Conservation (phyloP, 2,113 vertebrate species). For the Odocoileus hemionus region DNA sequence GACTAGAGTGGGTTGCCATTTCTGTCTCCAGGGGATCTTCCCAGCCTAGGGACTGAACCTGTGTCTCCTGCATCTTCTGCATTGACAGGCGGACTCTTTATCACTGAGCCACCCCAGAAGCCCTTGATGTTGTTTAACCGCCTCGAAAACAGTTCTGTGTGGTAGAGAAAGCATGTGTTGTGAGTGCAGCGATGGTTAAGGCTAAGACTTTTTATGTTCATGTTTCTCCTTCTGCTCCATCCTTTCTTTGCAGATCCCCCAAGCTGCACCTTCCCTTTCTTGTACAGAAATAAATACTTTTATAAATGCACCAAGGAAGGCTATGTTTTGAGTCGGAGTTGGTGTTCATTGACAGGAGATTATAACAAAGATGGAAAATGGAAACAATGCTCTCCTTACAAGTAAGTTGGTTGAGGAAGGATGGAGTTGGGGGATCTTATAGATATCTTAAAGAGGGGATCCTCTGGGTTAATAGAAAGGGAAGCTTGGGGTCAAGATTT, state of each 20-base stretch:
- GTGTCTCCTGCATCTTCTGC: not conserved
- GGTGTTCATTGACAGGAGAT: slow-evolving; percentile 44
- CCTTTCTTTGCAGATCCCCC: slow-evolving; percentile 51
- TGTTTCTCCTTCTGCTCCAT: not conserved
- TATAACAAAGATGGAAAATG: slow-evolving; percentile 54
- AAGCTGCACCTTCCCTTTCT: slow-evolving; percentile 46
- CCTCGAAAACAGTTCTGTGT: not conserved
- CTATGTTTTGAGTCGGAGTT: slow-evolving; percentile 51
- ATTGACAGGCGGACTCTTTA: not conserved
- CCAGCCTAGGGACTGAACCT: not conserved
- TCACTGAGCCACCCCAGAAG: not conserved
- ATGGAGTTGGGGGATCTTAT: accelerated
- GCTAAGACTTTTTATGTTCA: not conserved
- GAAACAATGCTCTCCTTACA: slow-evolving; percentile 59
- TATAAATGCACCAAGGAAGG: not conserved
- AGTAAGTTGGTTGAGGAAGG: not conserved
- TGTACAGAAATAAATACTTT: not conserved
- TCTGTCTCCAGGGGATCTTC: not conserved
- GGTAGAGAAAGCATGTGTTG: accelerated
- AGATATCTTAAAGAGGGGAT: not conserved
- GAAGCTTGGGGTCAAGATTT: not conserved
- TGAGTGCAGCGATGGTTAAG: too few species aligned
- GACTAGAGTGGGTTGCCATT: not conserved
- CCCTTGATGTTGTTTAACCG: too few species aligned
- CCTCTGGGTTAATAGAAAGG: not conserved